Conservation (phyloP, 2,888 invertebrate species). For the Plemyria rubiginata region DNA sequence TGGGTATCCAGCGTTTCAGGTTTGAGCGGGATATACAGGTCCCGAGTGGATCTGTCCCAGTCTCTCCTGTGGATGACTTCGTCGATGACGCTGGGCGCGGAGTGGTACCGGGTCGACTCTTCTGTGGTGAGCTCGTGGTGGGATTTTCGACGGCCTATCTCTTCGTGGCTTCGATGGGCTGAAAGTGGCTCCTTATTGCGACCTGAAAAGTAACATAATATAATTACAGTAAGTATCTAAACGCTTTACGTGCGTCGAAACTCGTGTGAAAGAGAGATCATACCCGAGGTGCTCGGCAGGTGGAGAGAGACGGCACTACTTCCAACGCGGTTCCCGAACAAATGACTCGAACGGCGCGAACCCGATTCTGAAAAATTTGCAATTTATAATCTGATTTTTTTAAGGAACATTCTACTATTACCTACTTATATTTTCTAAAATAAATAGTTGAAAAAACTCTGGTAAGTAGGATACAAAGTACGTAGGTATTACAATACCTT, state of each 20-base stretch:
- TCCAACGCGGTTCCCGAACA: conserved; percentile 58
- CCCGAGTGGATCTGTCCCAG: conserved; percentile 72
- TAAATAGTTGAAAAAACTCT: too few relatives aligned
- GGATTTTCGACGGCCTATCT: conserved; percentile 64
- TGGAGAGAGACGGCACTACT: conserved; percentile 72
- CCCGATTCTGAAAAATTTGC: conserved; percentile 26
- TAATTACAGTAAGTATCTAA: too few relatives aligned
- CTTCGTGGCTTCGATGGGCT: conserved; percentile 75
- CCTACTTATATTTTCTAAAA: too few relatives aligned
- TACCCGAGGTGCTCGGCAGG: conserved; percentile 73
- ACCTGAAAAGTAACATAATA: conserved; percentile 46
- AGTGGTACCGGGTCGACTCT: conserved; percentile 66
- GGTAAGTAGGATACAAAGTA: background rate
- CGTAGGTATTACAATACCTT: conserved; percentile 16
- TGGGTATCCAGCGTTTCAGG: conserved; percentile 43
- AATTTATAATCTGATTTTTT: too few relatives aligned
- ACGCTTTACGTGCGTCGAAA: too few relatives aligned
- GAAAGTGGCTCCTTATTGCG: conserved; percentile 60
- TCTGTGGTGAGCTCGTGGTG: conserved; percentile 52
- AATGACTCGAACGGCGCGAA: conserved; percentile 60
- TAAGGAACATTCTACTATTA: too few relatives aligned
- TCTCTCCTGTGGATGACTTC: conserved; percentile 74
- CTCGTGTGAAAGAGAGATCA: background rate
- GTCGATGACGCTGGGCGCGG: conserved; percentile 76
- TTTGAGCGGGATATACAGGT: conserved; percentile 69